These are phyloP conservation scores for Salmo trutta DNA, from an alignment of 2,797 vertebrate genomes.

Conservation along the genomic window DNA sequence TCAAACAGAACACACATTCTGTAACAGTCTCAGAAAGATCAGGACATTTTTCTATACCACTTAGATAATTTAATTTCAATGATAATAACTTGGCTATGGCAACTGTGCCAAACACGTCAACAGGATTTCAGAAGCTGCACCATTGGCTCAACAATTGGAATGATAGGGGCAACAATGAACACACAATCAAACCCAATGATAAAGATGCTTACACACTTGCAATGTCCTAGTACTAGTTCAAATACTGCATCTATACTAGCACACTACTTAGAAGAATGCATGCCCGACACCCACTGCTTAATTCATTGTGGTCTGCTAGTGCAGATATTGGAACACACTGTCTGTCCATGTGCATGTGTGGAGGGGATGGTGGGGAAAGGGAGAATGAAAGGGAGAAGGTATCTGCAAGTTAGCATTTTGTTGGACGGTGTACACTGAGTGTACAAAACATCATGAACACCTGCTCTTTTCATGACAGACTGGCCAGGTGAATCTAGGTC, in stretches of 20 bases:
- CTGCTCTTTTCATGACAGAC: too few species aligned
- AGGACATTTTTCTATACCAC: conserved; percentile 47
- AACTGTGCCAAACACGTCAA: conserved; percentile 74
- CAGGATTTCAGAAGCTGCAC: conserved; percentile 65
- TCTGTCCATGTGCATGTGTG: conserved; percentile 12
- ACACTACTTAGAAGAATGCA: too few species aligned
- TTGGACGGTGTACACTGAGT: too few species aligned
- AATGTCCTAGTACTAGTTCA: too few species aligned
- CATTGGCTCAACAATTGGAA: conserved; percentile 58
- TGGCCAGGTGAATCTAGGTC: too few species aligned
- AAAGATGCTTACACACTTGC: background rate
- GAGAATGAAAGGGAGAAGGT: background rate
- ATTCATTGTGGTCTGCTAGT: too few species aligned
- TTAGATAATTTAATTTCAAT: conserved; percentile 55
- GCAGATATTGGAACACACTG: conserved; percentile 10
- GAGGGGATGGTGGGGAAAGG: background rate
- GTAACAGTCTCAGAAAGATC: conserved; percentile 38
- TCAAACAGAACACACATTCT: conserved; percentile 30
- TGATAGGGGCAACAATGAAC: conserved; percentile 27
- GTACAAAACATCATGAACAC: too few species aligned
- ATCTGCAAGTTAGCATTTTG: too few species aligned
- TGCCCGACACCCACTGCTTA: too few species aligned
- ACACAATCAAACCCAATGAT: conserved; percentile 30
- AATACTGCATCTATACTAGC: too few species aligned
- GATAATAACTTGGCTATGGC: conserved; percentile 74